Percentiles rank a stretch among this genome's conserved stretches.
phyloP scores from a whole-genome alignment of 2,797 vertebrate genomes.

The Etheostoma nigrum region DNA sequence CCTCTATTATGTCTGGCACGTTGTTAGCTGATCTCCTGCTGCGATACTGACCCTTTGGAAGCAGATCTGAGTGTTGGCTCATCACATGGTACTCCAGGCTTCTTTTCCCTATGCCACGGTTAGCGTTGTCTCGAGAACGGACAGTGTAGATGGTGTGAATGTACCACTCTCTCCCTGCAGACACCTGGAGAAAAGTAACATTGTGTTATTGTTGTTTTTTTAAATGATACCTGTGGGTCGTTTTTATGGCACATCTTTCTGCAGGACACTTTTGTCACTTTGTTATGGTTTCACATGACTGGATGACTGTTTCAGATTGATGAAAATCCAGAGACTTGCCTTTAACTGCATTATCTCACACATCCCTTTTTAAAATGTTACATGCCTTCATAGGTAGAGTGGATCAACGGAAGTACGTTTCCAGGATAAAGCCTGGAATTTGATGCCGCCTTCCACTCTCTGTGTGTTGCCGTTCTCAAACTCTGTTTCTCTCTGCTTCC shows the following conservation, averaged over 20 bases:
- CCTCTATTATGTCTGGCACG: constrained; percentile 64
- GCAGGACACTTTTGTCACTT: too few species aligned
- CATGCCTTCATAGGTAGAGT: too few species aligned
- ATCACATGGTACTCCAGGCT: constrained; percentile 83
- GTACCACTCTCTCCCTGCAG: constrained; percentile 86
- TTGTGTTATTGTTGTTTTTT: neutral
- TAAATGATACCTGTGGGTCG: neutral
- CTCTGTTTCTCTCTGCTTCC: too few species aligned
- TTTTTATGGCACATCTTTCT: constrained; percentile 19
- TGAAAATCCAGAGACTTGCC: too few species aligned
- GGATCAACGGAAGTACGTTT: too few species aligned
- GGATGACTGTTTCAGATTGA: too few species aligned
- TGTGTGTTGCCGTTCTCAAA: too few species aligned
- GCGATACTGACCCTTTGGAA: constrained; percentile 42
- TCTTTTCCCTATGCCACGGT: constrained; percentile 85
- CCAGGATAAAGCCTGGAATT: too few species aligned
- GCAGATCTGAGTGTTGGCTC: constrained; percentile 39
- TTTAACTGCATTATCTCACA: too few species aligned
- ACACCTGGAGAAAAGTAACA: constrained; percentile 77
- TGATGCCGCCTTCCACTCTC: too few species aligned
- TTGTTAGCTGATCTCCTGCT: constrained; percentile 48
- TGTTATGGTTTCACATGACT: too few species aligned
- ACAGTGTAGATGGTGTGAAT: constrained; percentile 87
- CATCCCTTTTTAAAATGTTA: too few species aligned
- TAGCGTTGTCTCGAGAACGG: constrained; percentile 81